Evolutionary conservation across 2,797 vertebrate species (phyloP), one percentile per base, ranked within the genome.

Genomic region (Bovichtus variegatus): DNA sequence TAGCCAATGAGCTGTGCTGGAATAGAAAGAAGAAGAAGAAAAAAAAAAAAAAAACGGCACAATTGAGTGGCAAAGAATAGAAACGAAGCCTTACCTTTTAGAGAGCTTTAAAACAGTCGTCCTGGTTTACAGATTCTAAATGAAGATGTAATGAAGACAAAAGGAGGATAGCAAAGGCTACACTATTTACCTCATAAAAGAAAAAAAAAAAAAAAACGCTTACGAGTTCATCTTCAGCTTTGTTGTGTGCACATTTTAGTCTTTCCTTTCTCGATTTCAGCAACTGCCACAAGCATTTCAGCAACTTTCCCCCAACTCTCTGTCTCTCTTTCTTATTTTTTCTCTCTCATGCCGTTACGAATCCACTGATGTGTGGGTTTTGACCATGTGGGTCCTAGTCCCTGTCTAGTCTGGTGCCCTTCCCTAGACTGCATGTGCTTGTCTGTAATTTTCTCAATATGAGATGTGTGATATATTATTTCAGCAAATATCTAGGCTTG

Each of bases 381-480:
- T 83, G 86, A 83, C 86, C 87, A 82, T 90, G 90, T 89, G 89
- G 81, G 87, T 91, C 89, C 78, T 79, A 70, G 90, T 92, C 89
- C 84, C 83, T 85, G 87, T 88, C 91, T 91, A 46, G 81, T 85
- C 82, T 50, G 64, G 81, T 73, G 82, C 85, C 82, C 78, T 85
- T 89, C 88, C 90, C 86, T 81, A 70, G 75, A 86, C 77, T 62
- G 76, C 74, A 53, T 49, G 71, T 41, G 87, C 91, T 91, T 65
- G 83, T 84, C 91, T 95, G 90, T 93, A 94, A 94, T 94, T 93
- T 93, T 91, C 93, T 85, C 91, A 83, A 88, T 81, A 82, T 87
- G 87, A 94, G 91, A 92, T 91, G 91, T 83, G 87, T 64, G 87
- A 91, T 87, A 80, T 91, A 90, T 94, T 91, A 92, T 94, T 92